Evolutionary conservation across 2,888 invertebrate genomes (phyloP), one percentile per base, ranked within the genome.

Genomic region (Cephus runcator): DNA sequence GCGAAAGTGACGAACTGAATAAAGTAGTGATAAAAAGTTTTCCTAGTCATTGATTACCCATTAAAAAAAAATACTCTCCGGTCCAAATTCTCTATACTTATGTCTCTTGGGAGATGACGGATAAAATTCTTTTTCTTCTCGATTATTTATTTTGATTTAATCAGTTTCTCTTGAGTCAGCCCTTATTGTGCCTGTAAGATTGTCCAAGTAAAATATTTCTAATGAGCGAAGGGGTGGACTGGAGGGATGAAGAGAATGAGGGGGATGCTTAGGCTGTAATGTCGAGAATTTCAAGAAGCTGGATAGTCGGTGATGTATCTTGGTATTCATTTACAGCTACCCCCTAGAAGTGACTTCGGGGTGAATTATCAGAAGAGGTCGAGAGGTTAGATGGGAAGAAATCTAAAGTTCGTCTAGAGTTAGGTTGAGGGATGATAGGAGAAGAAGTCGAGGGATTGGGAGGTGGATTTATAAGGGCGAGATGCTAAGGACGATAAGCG

Each of bases 401-500:
- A 56, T 23, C 9, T 56, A 56, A 56, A 56, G 9, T 23, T 23
- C 56, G 23, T 56, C 23, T 56, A 23, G 56, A 56, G 56, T 23
- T 56, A 56, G 23, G 56, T 56, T 23, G 6, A 23, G 71, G 31
- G 31, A 71, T 31, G 4, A 9, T 31, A 76, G 69, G 34, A 73
- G 68, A 76, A 15, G 34, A 74, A 15, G 34, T 73, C 73, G 34
- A 81, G 74, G 74, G 77, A 69, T 36, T 34, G 75, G 15, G 75
- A 31, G 73, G 69, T 12, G 69, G 74, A n/a, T 33, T 35, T 31
- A 56, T 23, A 56, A 71, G 71, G 34, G 71, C 12, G 71, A 76
- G 73, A 40, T 73, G 69, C 23, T 56, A 23, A 69, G 76, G 77
- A 76, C n/a, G 40, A 74, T 75, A 33, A 81, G 74, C 73, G 75